phyloP scores from a whole-genome alignment of 2,113 vertebrate species.

The Nerophis lumbriciformis region DNA sequence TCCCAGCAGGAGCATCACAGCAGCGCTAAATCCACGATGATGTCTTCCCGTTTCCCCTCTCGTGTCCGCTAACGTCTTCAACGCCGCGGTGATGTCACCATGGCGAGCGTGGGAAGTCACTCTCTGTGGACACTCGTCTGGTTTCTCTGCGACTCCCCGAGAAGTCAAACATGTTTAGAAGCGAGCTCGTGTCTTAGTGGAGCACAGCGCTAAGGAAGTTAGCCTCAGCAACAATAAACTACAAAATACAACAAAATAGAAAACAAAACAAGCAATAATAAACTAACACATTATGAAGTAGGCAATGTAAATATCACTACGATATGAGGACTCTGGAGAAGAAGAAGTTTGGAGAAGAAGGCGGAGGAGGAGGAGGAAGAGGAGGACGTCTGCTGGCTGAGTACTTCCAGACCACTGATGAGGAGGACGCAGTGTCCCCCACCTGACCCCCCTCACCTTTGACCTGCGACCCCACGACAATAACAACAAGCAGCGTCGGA shows the following conservation, averaged over 20 bases:
- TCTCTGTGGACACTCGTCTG: neutral
- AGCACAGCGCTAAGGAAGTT: too few relatives aligned
- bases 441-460: neutral
- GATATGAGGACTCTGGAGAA: too few relatives aligned
- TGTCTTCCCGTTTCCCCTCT: too few relatives aligned
- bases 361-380: neutral
- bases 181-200: too few relatives aligned
- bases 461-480: neutral
- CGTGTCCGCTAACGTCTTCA: neutral
- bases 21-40: neutral
- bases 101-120: conserved; percentile 4
- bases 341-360: neutral
- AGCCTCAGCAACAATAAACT: too few relatives aligned
- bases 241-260: too few relatives aligned
- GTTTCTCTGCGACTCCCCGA: neutral
- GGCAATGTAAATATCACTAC: too few relatives aligned
- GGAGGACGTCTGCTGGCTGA: neutral
- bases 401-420: conserved; percentile 1
- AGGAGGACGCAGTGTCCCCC: neutral
- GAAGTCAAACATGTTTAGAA: too few relatives aligned
- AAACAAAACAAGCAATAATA: too few relatives aligned
- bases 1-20: too few relatives aligned
- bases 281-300: too few relatives aligned
- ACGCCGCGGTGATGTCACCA: conserved; percentile 3
- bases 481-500: neutral